Base-by-base conservation (phyloP, 2,113 vertebrate genomes). In the Bufo bufo region DNA sequence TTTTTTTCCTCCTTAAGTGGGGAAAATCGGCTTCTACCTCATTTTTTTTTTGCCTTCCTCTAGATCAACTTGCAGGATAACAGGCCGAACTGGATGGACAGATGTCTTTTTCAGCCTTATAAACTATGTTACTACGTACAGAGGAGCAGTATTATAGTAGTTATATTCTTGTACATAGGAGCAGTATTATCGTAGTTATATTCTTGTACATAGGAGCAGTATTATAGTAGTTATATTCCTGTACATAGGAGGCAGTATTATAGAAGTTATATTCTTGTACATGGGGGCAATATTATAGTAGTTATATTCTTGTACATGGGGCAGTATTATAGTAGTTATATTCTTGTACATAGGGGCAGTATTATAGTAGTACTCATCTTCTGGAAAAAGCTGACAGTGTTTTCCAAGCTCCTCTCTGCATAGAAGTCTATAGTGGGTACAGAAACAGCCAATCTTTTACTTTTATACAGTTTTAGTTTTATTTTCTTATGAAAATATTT, bases 401-500 rank as follows among this genome's bases (percentile, higher is more conserved):
- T n/a, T 65, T 65, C 9, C 56, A 61, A 19, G 13, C 14, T 6
- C 4, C 10, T 23, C n/a, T 23, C 65, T 66, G 0, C 10, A n/a
- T 4, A 11, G n/a, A 23, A 33, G 11, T 71, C 66, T 71, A 20
- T 66, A 33, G n/a, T 4, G 8, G 8, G 11, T 43, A 71, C n/a
- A 23, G n/a, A 71, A 43, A 33, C n/a, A 71, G n/a, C 4, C 23
- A 4, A 13, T 20, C 71, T 71, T 80, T 59, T 59, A 61, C 3
- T 17, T 81, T 43, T 45, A 10, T n/a, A 20, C 0, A 12, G 19
- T 1, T 54, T 78, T 78, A 9, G 10, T 75, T 75, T 52, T 52
- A 20, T 71, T 52, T 78, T 33, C 50, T 49, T 56, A 47, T 77
- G 54, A 85, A 85, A 85, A 59, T 85, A 85, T 85, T 61, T 75